Evolutionary conservation across 2,888 invertebrate genomes (phyloP), one percentile per base, ranked within the genome.

Genomic region (Agrilus biguttatus): DNA sequence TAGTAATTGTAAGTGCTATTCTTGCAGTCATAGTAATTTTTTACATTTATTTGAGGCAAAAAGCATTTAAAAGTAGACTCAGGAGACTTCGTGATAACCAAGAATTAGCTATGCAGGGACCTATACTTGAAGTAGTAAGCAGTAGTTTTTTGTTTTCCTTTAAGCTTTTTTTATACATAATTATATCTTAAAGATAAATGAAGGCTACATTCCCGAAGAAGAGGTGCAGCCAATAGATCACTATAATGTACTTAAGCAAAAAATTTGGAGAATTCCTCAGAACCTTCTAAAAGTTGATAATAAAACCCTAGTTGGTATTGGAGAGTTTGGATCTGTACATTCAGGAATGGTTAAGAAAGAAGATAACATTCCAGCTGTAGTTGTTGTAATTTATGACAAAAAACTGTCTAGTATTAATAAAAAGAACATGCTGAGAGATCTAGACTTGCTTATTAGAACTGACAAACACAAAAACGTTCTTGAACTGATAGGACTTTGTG

Each of bases 291-390:
- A 81, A 36, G 72, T 87, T 40, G 81, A 83, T 55, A 74, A 77
- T 3, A 56, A 60, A 5, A 44, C 52, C 58, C 66, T 84, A 17
- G 68, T 85, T 36, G 83, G 83, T 0, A 69, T 79, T 8, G 89
- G 89, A 21, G 77, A 76, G 57, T 90, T 81, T 62, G 89, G 89
- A 0, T 78, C 80, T 50, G 79, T 88, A 28, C 79, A 83, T 14
- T 77, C 73, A 51, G 87, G 83, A 0, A 74, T 72, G 42, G 71
- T 87, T 1, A 72, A 75, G 47, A 78, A 77, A 54, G 74, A 78
- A 45, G 73, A 73, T 7, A 66, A 67, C 4, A 71, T 66, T 37
- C 68, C 68, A 5, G 66, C 74, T 1, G 73, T 72, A 1, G 72
- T 85, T 23, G 85, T 87, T 53, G 76, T 77, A 8, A 74, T 86